Evolutionary conservation across 2,113 vertebrate genomes (phyloP), one percentile per base, ranked within the genome.

Genomic region (Microtus ochrogaster): DNA sequence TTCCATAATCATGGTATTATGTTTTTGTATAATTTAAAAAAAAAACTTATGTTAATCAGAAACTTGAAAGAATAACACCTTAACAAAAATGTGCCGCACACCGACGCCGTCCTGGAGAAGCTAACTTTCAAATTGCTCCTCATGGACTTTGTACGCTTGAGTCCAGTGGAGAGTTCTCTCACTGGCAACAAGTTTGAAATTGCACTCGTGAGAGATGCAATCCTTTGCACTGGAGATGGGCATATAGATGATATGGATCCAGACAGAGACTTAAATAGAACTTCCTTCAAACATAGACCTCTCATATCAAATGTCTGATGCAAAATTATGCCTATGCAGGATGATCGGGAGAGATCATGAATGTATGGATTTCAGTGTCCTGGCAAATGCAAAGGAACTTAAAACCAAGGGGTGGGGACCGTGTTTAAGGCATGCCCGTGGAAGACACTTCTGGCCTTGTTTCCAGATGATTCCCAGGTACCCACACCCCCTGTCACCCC

Each of bases 1-100:
- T 97, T 97, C 95, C 96, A 98, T 97, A 98, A 97, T 97, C 97
- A 98, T 97, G 97, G 94, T 96, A 97, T 97, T 98, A 97, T 97
- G 91, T 97, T 97, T 96, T 97, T 96, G 89, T 95, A 96, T 97
- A 97, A 96, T 91, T 97, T 97, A 73, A 84, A 84, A 94, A 83
- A 83, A 97, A 94, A 89, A 17, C 41, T 92, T 85, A 97, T 97
- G 96, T 96, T 98, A 97, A 97, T 95, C 92, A 92, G 92, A 94
- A 94, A 94, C 78, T 95, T 97, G 70, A 78, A 85, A 96, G 94
- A 96, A 97, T 94, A 86, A 58, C 77, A 94, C 94, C 95, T 96
- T 96, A 89, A 95, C 92, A 73, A 94, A 93, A 96, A 76, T 92
- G 16, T 63, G 49, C 79, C 28, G 49, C 44, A 36, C 58, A 13